Evolutionary conservation across 2,888 invertebrate species (phyloP).

Genomic region (Notodonta dromedarius): DNA sequence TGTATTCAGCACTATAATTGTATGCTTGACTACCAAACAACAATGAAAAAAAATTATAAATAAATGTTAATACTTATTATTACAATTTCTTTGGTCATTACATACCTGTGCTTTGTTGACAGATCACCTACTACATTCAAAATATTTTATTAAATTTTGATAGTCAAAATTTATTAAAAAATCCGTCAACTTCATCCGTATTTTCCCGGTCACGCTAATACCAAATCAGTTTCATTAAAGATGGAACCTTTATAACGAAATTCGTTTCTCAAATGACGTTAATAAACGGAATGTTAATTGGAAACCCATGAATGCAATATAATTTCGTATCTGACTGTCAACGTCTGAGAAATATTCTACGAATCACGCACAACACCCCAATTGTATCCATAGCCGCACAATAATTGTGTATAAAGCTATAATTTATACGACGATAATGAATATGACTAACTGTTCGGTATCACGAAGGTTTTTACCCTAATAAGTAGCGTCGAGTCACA

Average conservation of each 20-base stretch:
- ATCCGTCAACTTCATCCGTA: not conserved
- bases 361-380: constrained; percentile 63
- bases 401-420: constrained; percentile 73
- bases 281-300: constrained; percentile 46
- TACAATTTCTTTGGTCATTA: no score
- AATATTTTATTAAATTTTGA: no score
- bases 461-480: constrained; percentile 77
- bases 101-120: no score
- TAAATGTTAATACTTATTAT: no score
- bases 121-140: no score
- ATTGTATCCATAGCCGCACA: constrained; percentile 58
- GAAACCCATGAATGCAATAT: constrained; percentile 50
- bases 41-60: no score
- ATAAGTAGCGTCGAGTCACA: constrained; percentile 63
- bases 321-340: constrained; percentile 49
- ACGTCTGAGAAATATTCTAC: constrained; percentile 54
- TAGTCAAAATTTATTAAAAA: not conserved
- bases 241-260: not conserved
- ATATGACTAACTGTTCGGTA: constrained; percentile 72
- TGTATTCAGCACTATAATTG: no score
- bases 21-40: no score
- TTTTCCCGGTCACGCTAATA: no score
- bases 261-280: constrained; percentile 26
- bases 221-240: no score
- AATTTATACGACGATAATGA: constrained; percentile 78